phyloP scores from a whole-genome alignment of 2,888 invertebrate species.

The Apocheima hispidaria region DNA sequence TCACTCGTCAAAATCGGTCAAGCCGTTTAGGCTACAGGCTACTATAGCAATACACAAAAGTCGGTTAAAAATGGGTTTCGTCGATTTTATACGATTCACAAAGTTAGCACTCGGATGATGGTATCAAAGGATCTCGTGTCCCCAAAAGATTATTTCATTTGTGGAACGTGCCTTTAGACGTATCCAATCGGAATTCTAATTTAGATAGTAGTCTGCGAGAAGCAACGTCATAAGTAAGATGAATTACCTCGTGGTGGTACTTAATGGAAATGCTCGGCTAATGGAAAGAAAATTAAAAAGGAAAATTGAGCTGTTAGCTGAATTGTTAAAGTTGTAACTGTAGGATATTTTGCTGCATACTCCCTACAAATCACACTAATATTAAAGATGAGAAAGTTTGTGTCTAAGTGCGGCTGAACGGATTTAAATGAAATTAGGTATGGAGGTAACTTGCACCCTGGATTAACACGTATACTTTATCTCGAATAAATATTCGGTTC shows the following conservation, averaged over 20 bases:
- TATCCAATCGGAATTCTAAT: constrained; percentile 40
- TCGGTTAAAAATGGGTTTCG: too few relatives aligned
- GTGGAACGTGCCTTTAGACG: constrained; percentile 39
- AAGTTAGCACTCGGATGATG: constrained; percentile 22
- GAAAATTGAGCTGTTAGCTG: constrained; percentile 8
- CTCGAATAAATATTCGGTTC: too few relatives aligned
- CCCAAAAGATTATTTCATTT: constrained; percentile 43
- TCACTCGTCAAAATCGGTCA: too few relatives aligned
- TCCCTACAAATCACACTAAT: not conserved
- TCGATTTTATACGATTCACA: constrained; percentile 20
- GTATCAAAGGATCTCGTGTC: constrained; percentile 39
- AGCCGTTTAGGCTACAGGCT: too few relatives aligned
- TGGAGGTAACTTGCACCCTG: too few relatives aligned
- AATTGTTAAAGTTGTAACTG: constrained; percentile 14
- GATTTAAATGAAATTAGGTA: too few relatives aligned
- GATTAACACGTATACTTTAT: too few relatives aligned
- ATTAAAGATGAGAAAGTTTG: too few relatives aligned
- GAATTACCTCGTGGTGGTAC: constrained; percentile 12
- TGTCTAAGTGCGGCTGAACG: too few relatives aligned
- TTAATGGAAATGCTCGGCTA: constrained; percentile 20
- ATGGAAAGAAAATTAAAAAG: constrained; percentile 15
- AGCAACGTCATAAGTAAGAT: constrained; percentile 20
- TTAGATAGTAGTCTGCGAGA: constrained; percentile 16
- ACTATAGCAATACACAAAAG: too few relatives aligned
- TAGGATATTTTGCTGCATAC: not conserved